Evolutionary conservation across 2,113 vertebrate species (phyloP).

Genomic region (Paralichthys olivaceus): DNA sequence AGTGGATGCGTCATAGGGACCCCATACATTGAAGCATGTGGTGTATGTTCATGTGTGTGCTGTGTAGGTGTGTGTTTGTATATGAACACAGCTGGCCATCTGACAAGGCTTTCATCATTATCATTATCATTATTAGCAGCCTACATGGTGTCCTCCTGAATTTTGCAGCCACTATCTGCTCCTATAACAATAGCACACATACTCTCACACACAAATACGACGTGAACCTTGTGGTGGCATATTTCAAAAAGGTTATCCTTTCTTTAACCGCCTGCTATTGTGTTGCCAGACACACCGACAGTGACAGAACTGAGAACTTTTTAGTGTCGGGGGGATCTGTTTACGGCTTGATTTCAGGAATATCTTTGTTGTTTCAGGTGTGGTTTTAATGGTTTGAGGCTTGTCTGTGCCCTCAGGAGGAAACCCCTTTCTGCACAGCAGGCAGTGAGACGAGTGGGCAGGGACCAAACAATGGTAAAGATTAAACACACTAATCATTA

Average conservation of each 20-base stretch:
- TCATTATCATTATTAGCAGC: slow-evolving; percentile 72
- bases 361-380: neutral
- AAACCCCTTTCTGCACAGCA: too few relatives aligned
- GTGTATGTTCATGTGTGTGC: slow-evolving; percentile 7
- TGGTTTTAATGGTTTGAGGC: neutral
- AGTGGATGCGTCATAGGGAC: slow-evolving; percentile 48
- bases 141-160: slow-evolving; percentile 82
- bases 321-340: neutral
- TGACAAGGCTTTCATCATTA: slow-evolving; percentile 72
- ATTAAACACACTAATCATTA: too few relatives aligned
- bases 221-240: slow-evolving; percentile 22
- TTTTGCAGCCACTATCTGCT: slow-evolving; percentile 77
- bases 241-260: slow-evolving; percentile 3
- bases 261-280: slow-evolving; percentile 2
- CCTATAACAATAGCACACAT: slow-evolving; percentile 18
- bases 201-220: neutral
- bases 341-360: neutral
- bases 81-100: slow-evolving; percentile 48
- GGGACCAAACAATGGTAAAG: too few relatives aligned
- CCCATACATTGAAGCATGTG: slow-evolving; percentile 24
- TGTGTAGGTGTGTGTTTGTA: slow-evolving; percentile 32
- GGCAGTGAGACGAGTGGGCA: too few relatives aligned
- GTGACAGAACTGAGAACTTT: neutral
- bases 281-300: neutral
- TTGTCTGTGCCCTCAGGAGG: neutral